Evolutionary conservation across 2,113 vertebrate species (phyloP).

Genomic region (Potamarius usumacintae): DNA sequence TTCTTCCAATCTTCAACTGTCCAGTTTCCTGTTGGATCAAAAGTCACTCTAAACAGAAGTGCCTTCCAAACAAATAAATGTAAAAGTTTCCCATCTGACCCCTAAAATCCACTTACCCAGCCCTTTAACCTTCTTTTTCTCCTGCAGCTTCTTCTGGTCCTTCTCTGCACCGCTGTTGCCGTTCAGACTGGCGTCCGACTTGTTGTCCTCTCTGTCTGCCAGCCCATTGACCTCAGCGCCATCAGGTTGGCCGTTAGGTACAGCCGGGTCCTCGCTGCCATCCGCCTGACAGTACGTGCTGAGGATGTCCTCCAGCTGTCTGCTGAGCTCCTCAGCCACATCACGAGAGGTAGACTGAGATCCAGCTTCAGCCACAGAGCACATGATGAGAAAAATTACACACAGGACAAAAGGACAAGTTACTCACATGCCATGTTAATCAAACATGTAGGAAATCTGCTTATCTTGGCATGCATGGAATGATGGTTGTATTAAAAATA

Average conservation of each 20-base stretch:
- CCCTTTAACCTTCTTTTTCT: constrained; percentile 95
- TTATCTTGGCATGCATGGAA: neutral
- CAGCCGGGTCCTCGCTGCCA: constrained; percentile 69
- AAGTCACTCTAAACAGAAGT: neutral
- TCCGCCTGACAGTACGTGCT: constrained; percentile 88
- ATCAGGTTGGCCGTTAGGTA: constrained; percentile 82
- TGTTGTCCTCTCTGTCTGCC: constrained; percentile 75
- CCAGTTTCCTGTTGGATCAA: neutral
- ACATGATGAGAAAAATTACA: neutral
- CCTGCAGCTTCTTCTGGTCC: constrained; percentile 85
- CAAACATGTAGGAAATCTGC: too few relatives aligned
- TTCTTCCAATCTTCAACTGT: neutral
- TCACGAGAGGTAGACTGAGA: constrained; percentile 67
- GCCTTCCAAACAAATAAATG: neutral
- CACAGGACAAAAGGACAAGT: neutral
- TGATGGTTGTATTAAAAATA: neutral
- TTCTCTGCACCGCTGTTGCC: constrained; percentile 72
- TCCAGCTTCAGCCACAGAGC: constrained; percentile 52
- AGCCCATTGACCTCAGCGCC: constrained; percentile 80
- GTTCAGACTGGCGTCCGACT: constrained; percentile 71
- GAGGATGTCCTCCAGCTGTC: constrained; percentile 93
- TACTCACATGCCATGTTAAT: neutral
- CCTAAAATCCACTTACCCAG: constrained; percentile 75
- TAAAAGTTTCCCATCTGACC: neutral
- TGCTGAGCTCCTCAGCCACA: constrained; percentile 89